phyloP scores from a whole-genome alignment of 2,797 vertebrate genomes.

The Liasis olivaceus region DNA sequence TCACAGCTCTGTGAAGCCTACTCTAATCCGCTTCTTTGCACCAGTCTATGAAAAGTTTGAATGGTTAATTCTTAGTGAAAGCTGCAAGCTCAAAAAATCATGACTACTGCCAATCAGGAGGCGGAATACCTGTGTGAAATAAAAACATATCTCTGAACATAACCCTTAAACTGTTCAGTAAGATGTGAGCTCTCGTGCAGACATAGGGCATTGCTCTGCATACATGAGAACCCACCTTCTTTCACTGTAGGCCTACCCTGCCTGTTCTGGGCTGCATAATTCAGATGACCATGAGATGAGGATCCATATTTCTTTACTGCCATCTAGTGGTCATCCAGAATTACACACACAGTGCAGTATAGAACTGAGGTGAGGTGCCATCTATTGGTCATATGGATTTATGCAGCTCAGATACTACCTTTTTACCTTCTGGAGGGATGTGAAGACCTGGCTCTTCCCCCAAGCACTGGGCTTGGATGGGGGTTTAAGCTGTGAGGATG shows the following conservation, averaged over 20 bases:
- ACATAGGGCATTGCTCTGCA: neutral
- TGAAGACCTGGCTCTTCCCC: neutral
- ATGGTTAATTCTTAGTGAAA: conserved; percentile 39
- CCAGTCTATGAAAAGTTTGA: conserved; percentile 42
- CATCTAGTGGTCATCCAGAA: neutral
- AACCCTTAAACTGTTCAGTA: neutral
- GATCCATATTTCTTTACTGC: neutral
- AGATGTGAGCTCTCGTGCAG: neutral
- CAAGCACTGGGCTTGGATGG: neutral
- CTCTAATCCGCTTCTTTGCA: conserved; percentile 53
- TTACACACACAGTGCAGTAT: neutral
- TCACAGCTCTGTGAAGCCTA: conserved; percentile 41
- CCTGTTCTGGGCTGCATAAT: neutral
- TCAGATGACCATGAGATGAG: neutral
- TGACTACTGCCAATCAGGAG: conserved; percentile 51
- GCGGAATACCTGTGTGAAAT: conserved; percentile 25
- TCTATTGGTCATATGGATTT: neutral
- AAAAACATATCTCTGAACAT: conserved; percentile 45
- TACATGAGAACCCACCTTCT: neutral
- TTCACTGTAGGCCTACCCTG: neutral
- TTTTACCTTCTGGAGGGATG: neutral
- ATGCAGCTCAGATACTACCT: neutral
- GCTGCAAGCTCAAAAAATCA: conserved; percentile 51
- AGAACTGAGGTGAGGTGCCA: neutral
- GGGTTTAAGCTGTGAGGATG: neutral